Conservation (phyloP, 53 echinoderm and acorn worm genomes). For the Zoroaster sp. region DNA sequence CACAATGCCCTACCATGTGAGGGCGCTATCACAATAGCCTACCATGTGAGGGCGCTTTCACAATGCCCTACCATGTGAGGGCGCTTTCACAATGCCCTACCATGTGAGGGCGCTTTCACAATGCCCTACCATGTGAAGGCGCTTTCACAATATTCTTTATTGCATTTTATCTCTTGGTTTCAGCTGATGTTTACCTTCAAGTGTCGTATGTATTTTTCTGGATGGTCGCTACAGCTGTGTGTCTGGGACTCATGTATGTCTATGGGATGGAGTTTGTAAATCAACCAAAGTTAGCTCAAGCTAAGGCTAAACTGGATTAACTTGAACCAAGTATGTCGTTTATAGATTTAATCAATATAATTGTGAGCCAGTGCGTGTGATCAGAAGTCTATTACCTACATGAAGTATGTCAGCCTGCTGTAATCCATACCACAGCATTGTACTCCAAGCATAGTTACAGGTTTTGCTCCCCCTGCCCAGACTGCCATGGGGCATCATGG, state of each 20-base stretch:
- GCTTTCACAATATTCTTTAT: too few relatives aligned
- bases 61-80: neutral
- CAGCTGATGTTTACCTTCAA: constrained; percentile 88
- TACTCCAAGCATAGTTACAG: too few relatives aligned
- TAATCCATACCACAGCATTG: neutral
- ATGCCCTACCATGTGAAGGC: neutral
- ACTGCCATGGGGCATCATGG: too few relatives aligned
- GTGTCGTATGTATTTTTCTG: constrained; percentile 92
- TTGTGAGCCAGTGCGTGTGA: neutral
- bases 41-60: too few relatives aligned
- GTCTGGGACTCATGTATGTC: constrained; percentile 75
- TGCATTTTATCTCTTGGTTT: neutral
- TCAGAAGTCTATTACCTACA: neutral
- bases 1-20: too few relatives aligned
- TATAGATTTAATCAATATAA: neutral
- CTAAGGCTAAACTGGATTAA: constrained; percentile 86
- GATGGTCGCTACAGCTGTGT: constrained; percentile 79
- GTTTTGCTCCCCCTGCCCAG: too few relatives aligned
- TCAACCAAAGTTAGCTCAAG: constrained; percentile 80
- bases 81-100: neutral
- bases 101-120: neutral
- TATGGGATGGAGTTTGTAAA: constrained; percentile 96
- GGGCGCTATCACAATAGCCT: too few relatives aligned
- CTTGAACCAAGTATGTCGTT: neutral
- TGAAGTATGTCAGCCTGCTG: neutral